A percentile compares a stretch with the other conserved stretches of the same genome.
Evolutionary conservation across 2,797 vertebrate genomes (phyloP).

Genomic region (Spheniscus humboldti): DNA sequence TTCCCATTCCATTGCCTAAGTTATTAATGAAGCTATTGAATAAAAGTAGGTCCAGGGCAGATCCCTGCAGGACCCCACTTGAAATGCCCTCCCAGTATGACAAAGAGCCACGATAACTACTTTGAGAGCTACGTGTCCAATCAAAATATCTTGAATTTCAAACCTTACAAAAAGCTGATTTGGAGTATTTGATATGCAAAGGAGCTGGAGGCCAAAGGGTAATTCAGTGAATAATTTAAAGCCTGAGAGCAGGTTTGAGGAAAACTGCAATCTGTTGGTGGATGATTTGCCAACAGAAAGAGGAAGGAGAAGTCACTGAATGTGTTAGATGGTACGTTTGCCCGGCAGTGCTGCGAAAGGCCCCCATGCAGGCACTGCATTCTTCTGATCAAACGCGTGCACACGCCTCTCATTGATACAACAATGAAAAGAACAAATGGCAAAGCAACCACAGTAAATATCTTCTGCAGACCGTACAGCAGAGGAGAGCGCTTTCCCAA

Average conservation of each 20-base stretch:
- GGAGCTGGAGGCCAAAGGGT: conserved; percentile 35
- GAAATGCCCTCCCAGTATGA: background rate
- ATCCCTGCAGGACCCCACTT: conserved; percentile 18
- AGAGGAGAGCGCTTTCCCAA: background rate
- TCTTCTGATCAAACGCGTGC: background rate
- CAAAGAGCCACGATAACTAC: background rate
- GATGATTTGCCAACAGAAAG: background rate
- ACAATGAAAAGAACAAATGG: background rate
- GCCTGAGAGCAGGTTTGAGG: background rate
- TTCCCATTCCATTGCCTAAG: background rate
- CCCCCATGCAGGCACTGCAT: background rate
- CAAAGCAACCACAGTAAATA: background rate
- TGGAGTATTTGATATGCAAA: conserved; percentile 42
- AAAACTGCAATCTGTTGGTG: conserved; percentile 1
- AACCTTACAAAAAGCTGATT: conserved; percentile 33
- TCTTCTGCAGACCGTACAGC: background rate
- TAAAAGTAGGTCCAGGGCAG: conserved; percentile 10
- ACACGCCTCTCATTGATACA: fast-evolving
- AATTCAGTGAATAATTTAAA: conserved; percentile 51
- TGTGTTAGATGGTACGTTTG: background rate
- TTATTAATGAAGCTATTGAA: conserved; percentile 49
- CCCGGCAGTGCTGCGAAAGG: background rate
- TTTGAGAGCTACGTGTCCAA: background rate
- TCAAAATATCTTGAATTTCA: conserved; percentile 25
- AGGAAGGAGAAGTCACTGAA: background rate